Evolutionary conservation across 2,888 invertebrate species (phyloP).

Genomic region (Gortyna flavago): DNA sequence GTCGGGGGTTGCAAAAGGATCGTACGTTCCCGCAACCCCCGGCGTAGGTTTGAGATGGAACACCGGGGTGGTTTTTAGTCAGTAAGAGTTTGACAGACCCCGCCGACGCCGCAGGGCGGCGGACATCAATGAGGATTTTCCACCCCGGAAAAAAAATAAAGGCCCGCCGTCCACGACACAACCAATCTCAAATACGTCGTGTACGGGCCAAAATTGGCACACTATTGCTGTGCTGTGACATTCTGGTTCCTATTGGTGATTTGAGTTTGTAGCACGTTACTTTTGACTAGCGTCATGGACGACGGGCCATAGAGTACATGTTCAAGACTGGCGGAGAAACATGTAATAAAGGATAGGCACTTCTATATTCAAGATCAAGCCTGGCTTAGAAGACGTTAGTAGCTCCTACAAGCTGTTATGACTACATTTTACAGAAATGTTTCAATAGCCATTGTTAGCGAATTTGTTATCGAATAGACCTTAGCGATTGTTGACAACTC

Average conservation of each 20-base stretch:
- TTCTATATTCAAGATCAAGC: neutral
- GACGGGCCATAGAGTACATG: neutral
- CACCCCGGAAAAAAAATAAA: no score
- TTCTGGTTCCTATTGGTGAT: neutral
- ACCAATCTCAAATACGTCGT: no score
- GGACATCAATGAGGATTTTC: no score
- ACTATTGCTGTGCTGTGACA: neutral
- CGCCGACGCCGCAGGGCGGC: no score
- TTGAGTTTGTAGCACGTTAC: neutral
- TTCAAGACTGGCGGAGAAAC: neutral
- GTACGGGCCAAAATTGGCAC: neutral
- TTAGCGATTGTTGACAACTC: slow-evolving; percentile 6
- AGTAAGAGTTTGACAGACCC: no score
- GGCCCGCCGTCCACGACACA: no score
- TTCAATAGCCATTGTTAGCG: slow-evolving; percentile 31
- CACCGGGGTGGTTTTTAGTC: no score
- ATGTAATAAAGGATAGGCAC: neutral
- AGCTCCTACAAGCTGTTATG: slow-evolving; percentile 19
- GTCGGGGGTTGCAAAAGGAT: no score
- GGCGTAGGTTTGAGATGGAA: no score
- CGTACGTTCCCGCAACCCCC: no score
- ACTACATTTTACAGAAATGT: slow-evolving; percentile 22
- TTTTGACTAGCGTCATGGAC: no score
- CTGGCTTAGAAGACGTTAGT: neutral
- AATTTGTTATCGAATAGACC: slow-evolving; percentile 2